phyloP scores from a whole-genome alignment of 2,888 invertebrate genomes.

The Sphinx pinastri region DNA sequence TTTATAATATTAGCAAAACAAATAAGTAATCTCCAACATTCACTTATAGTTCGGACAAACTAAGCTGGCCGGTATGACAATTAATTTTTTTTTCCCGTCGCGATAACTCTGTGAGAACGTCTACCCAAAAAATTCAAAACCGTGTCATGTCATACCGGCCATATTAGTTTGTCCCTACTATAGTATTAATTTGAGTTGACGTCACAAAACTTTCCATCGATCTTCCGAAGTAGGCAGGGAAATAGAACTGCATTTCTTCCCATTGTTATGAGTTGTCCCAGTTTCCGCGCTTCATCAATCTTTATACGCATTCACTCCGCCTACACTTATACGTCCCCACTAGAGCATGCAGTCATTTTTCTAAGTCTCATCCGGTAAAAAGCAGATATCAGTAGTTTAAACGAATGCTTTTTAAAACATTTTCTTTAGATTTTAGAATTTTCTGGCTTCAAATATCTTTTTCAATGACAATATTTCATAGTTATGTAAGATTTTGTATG shows the following conservation, averaged over 20 bases:
- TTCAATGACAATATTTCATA: background rate
- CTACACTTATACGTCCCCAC: background rate
- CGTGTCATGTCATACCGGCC: no score
- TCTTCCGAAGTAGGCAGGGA: constrained; percentile 8
- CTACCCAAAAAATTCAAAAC: no score
- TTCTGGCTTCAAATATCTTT: background rate
- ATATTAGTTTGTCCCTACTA: no score
- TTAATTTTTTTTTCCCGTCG: no score
- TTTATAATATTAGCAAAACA: no score
- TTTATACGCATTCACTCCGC: constrained; percentile 18
- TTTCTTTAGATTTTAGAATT: background rate
- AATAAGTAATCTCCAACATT: no score
- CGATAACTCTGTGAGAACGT: no score
- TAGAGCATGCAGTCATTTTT: constrained; percentile 12
- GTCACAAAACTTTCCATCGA: background rate
- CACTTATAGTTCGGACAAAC: no score
- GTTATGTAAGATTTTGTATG: background rate
- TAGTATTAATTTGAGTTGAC: no score
- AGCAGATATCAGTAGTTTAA: background rate
- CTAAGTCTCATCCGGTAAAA: constrained; percentile 10
- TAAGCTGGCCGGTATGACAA: no score
- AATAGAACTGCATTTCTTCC: constrained; percentile 1
- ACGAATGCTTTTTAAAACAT: background rate
- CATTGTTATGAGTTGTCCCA: constrained; percentile 11
- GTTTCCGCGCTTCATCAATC: constrained; percentile 16